Evolutionary conservation across 2,888 invertebrate species (phyloP).

Genomic region (Myopa tessellatipennis): DNA sequence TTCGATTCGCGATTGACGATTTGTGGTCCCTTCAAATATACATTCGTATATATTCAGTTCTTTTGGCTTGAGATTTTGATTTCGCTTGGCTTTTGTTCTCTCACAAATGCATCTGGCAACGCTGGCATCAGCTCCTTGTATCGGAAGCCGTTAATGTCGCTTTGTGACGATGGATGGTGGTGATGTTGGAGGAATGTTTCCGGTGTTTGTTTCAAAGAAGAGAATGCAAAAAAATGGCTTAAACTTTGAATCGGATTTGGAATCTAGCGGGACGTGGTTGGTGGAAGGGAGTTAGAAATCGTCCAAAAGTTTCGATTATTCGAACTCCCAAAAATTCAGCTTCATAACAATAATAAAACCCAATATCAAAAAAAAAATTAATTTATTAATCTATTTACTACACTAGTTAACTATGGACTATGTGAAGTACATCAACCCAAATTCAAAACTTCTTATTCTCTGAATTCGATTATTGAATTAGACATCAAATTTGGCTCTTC

Average conservation of each 20-base stretch:
- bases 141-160: not conserved
- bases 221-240: not conserved
- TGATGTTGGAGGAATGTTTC: not conserved
- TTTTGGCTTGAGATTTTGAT: not conserved
- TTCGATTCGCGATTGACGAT: not conserved
- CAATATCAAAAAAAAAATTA: too few species aligned
- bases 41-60: too few species aligned
- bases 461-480: too few species aligned
- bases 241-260: not conserved
- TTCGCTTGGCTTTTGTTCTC: slow-evolving; percentile 44
- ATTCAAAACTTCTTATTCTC: too few species aligned
- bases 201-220: not conserved
- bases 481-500: too few species aligned
- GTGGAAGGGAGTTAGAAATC: not conserved
- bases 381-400: too few species aligned
- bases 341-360: not conserved
- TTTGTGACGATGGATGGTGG: not conserved
- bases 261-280: not conserved
- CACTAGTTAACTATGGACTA: too few species aligned
- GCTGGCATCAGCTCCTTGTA: too few species aligned
- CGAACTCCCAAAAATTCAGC: not conserved
- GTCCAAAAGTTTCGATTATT: not conserved
- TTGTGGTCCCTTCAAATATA: too few species aligned
- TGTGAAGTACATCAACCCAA: too few species aligned
- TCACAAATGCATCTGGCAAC: slow-evolving; percentile 54